phyloP scores from a whole-genome alignment of 1,140 invertebrate genomes.

The Penaeus vannamei region DNA sequence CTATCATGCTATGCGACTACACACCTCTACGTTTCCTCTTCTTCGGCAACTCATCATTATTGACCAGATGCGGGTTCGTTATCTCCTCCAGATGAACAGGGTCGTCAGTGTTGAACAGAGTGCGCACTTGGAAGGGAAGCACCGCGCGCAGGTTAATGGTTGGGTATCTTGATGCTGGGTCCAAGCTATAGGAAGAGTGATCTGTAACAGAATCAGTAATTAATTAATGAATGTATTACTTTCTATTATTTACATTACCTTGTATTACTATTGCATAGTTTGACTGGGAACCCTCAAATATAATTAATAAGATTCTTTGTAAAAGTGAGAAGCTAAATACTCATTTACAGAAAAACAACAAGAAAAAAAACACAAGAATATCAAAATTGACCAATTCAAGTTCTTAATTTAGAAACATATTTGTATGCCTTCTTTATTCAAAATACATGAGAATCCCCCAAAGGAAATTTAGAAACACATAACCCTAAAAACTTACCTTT shows the following conservation, averaged over 20 bases:
- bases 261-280: not conserved
- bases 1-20: slow-evolving; percentile 28
- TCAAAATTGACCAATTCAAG: too few species aligned
- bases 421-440: too few species aligned
- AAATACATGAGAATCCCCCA: not conserved
- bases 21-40: slow-evolving; percentile 79
- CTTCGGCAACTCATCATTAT: slow-evolving; percentile 73
- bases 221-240: not conserved
- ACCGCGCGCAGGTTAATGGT: slow-evolving; percentile 76
- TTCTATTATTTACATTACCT: not conserved
- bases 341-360: too few species aligned
- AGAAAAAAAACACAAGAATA: too few species aligned
- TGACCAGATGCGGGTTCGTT: slow-evolving; percentile 56
- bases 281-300: not conserved
- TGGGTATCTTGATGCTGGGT: slow-evolving; percentile 82
- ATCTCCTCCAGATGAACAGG: slow-evolving; percentile 74
- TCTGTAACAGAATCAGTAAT: slow-evolving; percentile 70
- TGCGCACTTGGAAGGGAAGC: slow-evolving; percentile 79
- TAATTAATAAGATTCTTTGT: too few species aligned
- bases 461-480: not conserved
- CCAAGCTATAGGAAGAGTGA: slow-evolving; percentile 88
- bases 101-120: slow-evolving; percentile 78
- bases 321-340: too few species aligned
- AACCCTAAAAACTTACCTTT: slow-evolving; percentile 74
- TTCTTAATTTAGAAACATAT: too few species aligned